Base-by-base conservation (phyloP, 2,888 invertebrate genomes). In the Nephrotoma flavescens region DNA sequence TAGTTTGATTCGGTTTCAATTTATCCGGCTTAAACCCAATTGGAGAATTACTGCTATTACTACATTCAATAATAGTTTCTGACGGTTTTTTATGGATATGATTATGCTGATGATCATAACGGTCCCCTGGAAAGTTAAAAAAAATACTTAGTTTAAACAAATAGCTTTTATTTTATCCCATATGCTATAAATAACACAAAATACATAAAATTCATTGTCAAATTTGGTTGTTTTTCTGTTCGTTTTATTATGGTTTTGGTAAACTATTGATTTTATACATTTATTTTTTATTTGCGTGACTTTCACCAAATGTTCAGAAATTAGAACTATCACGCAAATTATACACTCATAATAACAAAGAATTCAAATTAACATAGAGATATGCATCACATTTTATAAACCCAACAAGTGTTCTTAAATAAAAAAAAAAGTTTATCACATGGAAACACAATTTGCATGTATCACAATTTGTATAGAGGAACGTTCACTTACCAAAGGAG, bases 101-200 rank as follows among this genome's bases (percentile, higher is more conserved):
- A 42, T n/a, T 41, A 42, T 41, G 42, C n/a, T 84, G 84, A 84
- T 84, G 41, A 84, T 84, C 84, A 84, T 42, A 84, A 42, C 42
- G 84, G 84, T 84, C 84, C 84, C 84, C 84, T 84, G 84, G 42
- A 84, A 84, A 84, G 31, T 84, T 84, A n/a, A 84, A 84, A 42
- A 41, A 83, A 71, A 83, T 7, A 52, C 41, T 84, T 2, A 84
- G 6, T 84, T 84, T 84, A 84, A 71, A 71, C 71, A 71, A 71
- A 31, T 71, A 71, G 7, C 9, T 83, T 84, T 84, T 84, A 84
- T 84, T 42, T 9, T 41, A 5, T 84, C 15, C 42, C 84, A 84
- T 84, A 42, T 71, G 71, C 71, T 31, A 71, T 84, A 42, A 47
- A 11, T 42, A 84, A 84, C 84, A 9, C 41, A 42, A 5, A 84